phyloP scores from a whole-genome alignment of 2,888 invertebrate species.

The Megastigmus dorsalis region DNA sequence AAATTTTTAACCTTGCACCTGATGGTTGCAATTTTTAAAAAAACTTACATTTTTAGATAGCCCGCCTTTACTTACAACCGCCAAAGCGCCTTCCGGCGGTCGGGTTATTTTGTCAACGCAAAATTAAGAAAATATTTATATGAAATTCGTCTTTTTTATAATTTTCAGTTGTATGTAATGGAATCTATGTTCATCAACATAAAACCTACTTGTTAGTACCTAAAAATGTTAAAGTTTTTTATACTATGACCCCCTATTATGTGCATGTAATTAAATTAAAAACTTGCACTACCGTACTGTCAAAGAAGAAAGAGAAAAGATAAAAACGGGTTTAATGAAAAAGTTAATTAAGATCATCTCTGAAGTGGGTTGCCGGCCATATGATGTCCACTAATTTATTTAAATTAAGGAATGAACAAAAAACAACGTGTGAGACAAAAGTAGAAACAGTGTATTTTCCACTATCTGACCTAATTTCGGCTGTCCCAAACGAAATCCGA shows the following conservation, averaged over 20 bases:
- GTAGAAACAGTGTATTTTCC: background rate
- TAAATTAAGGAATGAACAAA: slow-evolving; percentile 4
- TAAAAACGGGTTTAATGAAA: slow-evolving; percentile 27
- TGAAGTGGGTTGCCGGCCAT: background rate
- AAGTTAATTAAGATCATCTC: slow-evolving; percentile 40
- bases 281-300: background rate
- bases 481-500: background rate
- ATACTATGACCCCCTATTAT: background rate
- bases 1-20: too few species aligned
- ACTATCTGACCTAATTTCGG: background rate
- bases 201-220: background rate
- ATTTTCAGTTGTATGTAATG: too few species aligned
- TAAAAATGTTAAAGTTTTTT: background rate
- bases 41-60: too few species aligned
- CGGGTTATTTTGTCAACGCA: too few species aligned
- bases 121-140: too few species aligned
- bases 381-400: slow-evolving; percentile 9
- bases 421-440: background rate
- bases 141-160: background rate
- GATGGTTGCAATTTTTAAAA: background rate
- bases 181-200: too few species aligned
- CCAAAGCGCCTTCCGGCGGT: too few species aligned
- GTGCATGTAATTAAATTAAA: slow-evolving; percentile 33
- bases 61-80: too few species aligned
- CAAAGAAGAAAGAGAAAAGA: background rate